A percentile compares a stretch with the other conserved stretches of the same genome.
Conservation (phyloP, 2,113 vertebrate genomes). For the Gasterosteus aculeatus region DNA sequence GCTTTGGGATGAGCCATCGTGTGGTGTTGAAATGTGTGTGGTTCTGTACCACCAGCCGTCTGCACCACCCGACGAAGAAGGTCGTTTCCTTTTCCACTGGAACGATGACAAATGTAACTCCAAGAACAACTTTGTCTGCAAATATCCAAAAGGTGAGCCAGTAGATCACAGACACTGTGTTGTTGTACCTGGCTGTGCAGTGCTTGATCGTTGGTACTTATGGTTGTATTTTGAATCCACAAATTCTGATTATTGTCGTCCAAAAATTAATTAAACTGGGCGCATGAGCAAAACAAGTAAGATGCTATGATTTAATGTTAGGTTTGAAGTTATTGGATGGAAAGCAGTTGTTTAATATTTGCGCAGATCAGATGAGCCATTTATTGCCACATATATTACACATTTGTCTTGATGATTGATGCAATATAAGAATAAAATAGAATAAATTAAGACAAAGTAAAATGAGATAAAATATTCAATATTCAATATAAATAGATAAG, state of each 20-base stretch:
- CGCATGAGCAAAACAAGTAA: not conserved
- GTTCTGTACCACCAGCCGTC: constrained; percentile 91
- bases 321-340: not conserved
- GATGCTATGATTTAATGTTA: not conserved
- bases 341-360: not conserved
- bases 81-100: constrained; percentile 90
- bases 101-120: constrained; percentile 91
- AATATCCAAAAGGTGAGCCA: constrained; percentile 88
- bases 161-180: not conserved
- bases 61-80: constrained; percentile 80
- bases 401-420: no score
- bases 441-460: no score
- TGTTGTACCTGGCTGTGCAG: constrained; percentile 12
- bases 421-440: no score
- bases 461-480: no score
- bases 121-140: constrained; percentile 98
- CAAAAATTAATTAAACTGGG: not conserved
- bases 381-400: no score
- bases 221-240: constrained; percentile 6
- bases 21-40: constrained; percentile 89
- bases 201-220: not conserved
- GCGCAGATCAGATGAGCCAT: no score
- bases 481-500: no score
- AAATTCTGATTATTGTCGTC: constrained; percentile 11
- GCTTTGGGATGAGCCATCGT: constrained; percentile 93